phyloP scores from a whole-genome alignment of 2,113 vertebrate species.

The Naja naja region DNA sequence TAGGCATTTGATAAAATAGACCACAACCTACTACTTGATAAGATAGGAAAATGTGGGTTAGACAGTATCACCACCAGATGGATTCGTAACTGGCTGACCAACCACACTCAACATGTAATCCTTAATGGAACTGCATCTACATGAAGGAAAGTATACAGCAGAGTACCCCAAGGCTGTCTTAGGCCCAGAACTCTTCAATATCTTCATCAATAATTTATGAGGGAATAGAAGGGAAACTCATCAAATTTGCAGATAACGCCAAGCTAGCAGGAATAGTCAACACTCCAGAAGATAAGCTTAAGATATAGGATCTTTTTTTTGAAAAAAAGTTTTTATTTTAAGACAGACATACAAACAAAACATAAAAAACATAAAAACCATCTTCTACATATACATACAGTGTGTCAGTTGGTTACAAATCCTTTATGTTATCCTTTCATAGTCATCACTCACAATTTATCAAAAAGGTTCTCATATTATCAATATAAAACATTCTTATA shows the following conservation, averaged over 20 bases:
- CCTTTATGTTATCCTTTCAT: too few species aligned
- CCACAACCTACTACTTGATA: neutral
- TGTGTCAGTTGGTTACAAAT: too few species aligned
- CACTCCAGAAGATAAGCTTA: neutral
- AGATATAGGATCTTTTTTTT: too few species aligned
- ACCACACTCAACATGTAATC: neutral
- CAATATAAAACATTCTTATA: too few species aligned
- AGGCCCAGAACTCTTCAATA: neutral
- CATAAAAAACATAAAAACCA: too few species aligned
- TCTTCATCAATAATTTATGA: neutral
- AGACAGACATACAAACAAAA: too few species aligned
- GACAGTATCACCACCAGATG: neutral
- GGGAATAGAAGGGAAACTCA: neutral
- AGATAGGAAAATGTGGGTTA: neutral
- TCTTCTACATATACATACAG: too few species aligned
- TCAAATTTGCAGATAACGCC: neutral
- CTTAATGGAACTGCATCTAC: neutral
- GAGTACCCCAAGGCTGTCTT: neutral
- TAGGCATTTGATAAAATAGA: neutral
- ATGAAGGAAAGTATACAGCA: neutral
- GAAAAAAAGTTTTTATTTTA: too few species aligned
- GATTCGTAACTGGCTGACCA: neutral
- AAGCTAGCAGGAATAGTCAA: neutral
- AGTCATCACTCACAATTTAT: too few species aligned
- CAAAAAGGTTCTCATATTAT: too few species aligned